Percentiles rank a stretch among this genome's conserved stretches.
Conservation (phyloP, 2,888 invertebrate genomes). For the Microctonus brassicae region DNA sequence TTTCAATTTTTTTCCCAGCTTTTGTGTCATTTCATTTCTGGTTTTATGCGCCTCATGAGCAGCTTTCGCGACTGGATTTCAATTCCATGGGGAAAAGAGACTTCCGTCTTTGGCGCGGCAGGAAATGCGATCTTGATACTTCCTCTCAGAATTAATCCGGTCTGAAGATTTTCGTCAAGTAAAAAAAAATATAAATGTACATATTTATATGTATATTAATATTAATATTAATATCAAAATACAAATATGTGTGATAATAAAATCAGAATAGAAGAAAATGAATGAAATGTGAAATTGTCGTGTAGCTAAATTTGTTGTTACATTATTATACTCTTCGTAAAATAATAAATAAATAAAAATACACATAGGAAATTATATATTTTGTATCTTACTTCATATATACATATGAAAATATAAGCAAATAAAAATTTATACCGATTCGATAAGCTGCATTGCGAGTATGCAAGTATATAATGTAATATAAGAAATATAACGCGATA, state of each 20-base stretch:
- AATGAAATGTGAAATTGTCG: constrained; percentile 17
- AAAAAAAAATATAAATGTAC: neutral
- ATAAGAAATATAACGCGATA: no score
- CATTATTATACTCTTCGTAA: no score
- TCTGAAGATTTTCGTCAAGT: constrained; percentile 21
- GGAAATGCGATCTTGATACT: constrained; percentile 40
- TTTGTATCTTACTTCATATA: neutral
- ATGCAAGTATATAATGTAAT: neutral
- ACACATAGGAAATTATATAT: no score
- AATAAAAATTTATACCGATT: neutral
- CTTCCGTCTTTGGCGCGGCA: constrained; percentile 49
- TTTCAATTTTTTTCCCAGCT: neutral
- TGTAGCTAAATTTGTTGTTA: no score
- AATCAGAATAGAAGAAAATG: neutral
- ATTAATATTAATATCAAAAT: neutral
- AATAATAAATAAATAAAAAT: no score
- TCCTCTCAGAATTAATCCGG: constrained; percentile 26
- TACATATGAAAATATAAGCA: neutral
- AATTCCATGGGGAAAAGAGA: constrained; percentile 48
- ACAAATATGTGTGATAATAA: no score
- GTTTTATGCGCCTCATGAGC: constrained; percentile 24
- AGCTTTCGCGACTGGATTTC: constrained; percentile 47
- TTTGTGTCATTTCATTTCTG: constrained; percentile 28
- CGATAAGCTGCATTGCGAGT: neutral
- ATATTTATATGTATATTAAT: neutral